Conservation (phyloP, 2,113 vertebrate species). For the Eolophus roseicapilla region DNA sequence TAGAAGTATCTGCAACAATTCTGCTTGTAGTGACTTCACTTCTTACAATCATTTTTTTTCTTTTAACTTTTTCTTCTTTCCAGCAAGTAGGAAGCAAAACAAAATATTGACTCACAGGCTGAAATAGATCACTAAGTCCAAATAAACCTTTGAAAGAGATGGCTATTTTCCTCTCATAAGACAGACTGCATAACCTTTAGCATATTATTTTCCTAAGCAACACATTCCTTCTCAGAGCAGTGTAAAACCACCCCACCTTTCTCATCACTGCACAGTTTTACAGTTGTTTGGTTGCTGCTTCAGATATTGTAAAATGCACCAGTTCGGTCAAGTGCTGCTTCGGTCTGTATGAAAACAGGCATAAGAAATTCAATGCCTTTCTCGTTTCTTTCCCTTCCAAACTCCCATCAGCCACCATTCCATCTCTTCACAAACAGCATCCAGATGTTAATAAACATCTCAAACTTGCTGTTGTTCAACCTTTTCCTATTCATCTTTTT, state of each 20-base stretch:
- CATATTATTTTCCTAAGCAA: constrained; percentile 55
- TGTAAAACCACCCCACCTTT: background rate
- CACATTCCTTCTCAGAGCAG: constrained; percentile 5
- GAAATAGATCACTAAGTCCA: constrained; percentile 36
- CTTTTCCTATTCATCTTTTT: background rate
- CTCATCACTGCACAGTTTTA: background rate
- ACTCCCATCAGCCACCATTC: background rate
- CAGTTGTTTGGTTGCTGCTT: background rate
- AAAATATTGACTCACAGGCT: constrained; percentile 35
- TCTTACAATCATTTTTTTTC: background rate
- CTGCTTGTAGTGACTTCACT: background rate
- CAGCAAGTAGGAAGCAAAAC: background rate
- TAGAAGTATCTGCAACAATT: background rate
- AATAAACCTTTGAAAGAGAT: constrained; percentile 50
- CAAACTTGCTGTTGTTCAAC: background rate
- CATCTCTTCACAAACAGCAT: constrained; percentile 2
- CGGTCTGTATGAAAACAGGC: background rate
- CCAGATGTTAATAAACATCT: constrained; percentile 24
- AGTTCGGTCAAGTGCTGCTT: background rate
- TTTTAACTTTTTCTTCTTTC: background rate
- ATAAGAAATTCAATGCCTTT: background rate
- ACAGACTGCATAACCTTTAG: constrained; percentile 29
- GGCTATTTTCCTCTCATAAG: background rate
- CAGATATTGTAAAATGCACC: background rate
- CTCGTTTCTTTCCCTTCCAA: background rate